A percentile compares a stretch with the other conserved stretches of the same genome.
These are phyloP conservation scores for Harmothoe impar DNA, from an alignment of 2,888 invertebrate genomes.

Conservation along the genomic window DNA sequence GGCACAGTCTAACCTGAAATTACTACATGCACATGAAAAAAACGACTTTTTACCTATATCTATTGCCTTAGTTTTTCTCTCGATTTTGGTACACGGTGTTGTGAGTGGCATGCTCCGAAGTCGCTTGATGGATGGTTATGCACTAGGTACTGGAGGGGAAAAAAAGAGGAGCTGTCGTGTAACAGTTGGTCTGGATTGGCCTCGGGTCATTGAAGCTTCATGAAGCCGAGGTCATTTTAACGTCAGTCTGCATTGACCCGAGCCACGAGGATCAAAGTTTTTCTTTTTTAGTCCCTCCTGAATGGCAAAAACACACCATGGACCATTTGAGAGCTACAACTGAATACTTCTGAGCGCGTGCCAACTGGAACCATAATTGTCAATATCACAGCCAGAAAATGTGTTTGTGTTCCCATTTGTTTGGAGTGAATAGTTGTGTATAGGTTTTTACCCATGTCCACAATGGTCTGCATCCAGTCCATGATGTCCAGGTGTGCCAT, in stretches of 20 bases:
- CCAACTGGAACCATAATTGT: too few species aligned
- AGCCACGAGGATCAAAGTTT: not conserved
- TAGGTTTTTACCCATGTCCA: not conserved
- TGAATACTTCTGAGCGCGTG: too few species aligned
- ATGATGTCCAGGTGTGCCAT: too few species aligned
- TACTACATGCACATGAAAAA: too few species aligned
- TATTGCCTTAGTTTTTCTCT: too few species aligned
- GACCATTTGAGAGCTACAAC: too few species aligned
- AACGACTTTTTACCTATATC: too few species aligned
- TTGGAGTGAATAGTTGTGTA: not conserved
- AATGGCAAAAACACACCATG: too few species aligned
- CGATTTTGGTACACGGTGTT: not conserved
- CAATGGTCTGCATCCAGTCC: not conserved
- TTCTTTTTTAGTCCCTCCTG: too few species aligned
- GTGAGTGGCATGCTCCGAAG: not conserved
- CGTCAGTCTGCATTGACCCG: not conserved
- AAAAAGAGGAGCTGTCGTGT: not conserved
- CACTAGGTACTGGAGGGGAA: not conserved
- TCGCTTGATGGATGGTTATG: not conserved
- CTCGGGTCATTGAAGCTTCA: not conserved
- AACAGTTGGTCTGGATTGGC: constrained; percentile 24
- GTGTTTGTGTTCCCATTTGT: too few species aligned
- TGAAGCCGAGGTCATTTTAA: not conserved
- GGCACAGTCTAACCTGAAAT: too few species aligned
- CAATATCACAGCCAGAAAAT: too few species aligned